These are phyloP conservation scores for Byasa hedistus DNA, from an alignment of 2,888 invertebrate genomes.

Conservation along the genomic window DNA sequence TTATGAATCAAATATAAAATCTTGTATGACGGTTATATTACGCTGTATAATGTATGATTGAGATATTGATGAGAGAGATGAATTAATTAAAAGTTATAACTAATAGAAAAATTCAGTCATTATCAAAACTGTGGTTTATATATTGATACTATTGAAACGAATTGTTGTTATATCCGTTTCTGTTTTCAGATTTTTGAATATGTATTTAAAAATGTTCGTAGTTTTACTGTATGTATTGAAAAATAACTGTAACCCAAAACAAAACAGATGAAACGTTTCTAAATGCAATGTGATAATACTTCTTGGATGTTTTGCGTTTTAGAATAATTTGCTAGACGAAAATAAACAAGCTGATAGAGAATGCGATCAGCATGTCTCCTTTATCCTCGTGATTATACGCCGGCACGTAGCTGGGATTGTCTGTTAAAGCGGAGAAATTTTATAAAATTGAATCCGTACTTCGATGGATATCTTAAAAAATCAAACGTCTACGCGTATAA, in stretches of 20 bases:
- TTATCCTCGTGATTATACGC: constrained; percentile 71
- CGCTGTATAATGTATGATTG: too few species aligned
- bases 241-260: background rate
- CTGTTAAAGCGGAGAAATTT: constrained; percentile 29
- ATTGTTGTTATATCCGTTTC: too few species aligned
- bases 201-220: too few species aligned
- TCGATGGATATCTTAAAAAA: constrained; percentile 13
- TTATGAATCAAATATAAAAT: too few species aligned
- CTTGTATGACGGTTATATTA: too few species aligned
- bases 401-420: constrained; percentile 71
- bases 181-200: too few species aligned
- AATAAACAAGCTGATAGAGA: constrained; percentile 48
- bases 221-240: too few species aligned
- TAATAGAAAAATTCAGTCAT: too few species aligned
- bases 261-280: background rate
- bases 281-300: background rate
- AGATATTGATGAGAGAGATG: too few species aligned
- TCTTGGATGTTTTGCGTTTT: background rate
- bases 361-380: constrained; percentile 65
- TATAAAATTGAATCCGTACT: constrained; percentile 27
- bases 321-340: constrained; percentile 20
- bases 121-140: too few species aligned
- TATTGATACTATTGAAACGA: too few species aligned
- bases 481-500: background rate
- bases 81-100: too few species aligned